Percentiles rank a stretch among this genome's conserved stretches.
These are phyloP conservation scores for Cirrhinus mrigala DNA, from an alignment of 2,797 vertebrate species.

Conservation along the genomic window DNA sequence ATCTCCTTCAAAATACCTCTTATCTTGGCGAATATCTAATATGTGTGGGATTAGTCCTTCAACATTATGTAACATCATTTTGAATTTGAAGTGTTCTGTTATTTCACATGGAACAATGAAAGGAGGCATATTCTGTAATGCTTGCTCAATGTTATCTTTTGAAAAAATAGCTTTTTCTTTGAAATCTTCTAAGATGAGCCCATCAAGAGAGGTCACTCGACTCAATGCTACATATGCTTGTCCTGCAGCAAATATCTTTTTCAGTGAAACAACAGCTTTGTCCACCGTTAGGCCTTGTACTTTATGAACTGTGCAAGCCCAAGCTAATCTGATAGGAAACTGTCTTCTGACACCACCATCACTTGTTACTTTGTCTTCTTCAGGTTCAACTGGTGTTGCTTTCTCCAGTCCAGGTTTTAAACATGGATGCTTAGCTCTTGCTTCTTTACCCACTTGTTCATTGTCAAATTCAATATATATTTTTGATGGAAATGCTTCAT, in stretches of 20 bases:
- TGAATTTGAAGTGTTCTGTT: neutral
- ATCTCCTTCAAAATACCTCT: constrained; percentile 14
- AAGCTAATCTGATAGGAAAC: constrained; percentile 31
- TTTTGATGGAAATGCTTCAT: constrained; percentile 4
- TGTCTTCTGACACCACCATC: constrained; percentile 34
- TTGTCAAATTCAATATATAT: constrained; percentile 31
- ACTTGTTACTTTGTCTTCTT: constrained; percentile 27
- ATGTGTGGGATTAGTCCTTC: constrained; percentile 27
- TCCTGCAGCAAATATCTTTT: constrained; percentile 45
- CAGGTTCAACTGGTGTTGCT: constrained; percentile 17
- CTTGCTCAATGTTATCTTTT: constrained; percentile 6
- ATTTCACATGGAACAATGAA: neutral
- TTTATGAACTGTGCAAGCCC: constrained; percentile 48
- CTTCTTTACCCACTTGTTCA: neutral
- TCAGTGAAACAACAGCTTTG: constrained; percentile 30
- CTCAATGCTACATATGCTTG: constrained; percentile 27
- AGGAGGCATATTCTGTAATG: neutral
- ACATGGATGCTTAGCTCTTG: neutral
- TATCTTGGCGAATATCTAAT: neutral
- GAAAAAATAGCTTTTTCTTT: neutral
- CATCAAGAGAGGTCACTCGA: constrained; percentile 20
- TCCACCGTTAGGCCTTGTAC: constrained; percentile 44
- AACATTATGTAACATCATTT: constrained; percentile 33
- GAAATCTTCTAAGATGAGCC: constrained; percentile 34
- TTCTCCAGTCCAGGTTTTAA: constrained; percentile 9